Evolutionary conservation across 2,888 invertebrate genomes (phyloP).

Genomic region (Diaphora mendica): DNA sequence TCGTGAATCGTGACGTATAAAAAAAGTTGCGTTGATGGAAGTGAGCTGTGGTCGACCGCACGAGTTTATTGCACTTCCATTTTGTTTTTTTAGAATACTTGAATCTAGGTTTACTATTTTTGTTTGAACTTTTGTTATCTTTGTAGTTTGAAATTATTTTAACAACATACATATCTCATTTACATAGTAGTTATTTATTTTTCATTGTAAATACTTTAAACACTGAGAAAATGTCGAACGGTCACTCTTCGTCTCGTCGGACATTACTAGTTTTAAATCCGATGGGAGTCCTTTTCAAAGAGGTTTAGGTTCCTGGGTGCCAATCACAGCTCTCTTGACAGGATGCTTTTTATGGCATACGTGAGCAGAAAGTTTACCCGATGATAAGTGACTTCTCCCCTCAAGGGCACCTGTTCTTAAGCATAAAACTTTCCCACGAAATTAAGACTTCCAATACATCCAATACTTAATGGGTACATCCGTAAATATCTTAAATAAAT

Average conservation of each 20-base stretch:
- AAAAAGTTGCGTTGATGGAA: slow-evolving; percentile 32
- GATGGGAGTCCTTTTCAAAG: too few species aligned
- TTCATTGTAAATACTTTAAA: background rate
- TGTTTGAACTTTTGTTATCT: slow-evolving; percentile 13
- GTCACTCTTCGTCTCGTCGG: background rate
- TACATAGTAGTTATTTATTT: background rate
- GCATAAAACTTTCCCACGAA: background rate
- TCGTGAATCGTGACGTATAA: slow-evolving; percentile 34
- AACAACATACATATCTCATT: background rate
- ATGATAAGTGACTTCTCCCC: too few species aligned
- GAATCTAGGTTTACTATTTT: slow-evolving; percentile 14
- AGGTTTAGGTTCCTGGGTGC: too few species aligned
- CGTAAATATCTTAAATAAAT: background rate
- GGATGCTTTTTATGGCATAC: too few species aligned
- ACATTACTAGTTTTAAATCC: background rate
- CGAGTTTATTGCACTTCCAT: slow-evolving; percentile 36
- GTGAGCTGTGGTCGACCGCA: slow-evolving; percentile 35
- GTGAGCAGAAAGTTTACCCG: too few species aligned
- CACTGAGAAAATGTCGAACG: background rate
- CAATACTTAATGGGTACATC: too few species aligned
- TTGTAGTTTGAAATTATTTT: slow-evolving; percentile 1
- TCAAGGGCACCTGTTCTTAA: background rate
- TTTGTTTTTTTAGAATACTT: slow-evolving; percentile 13
- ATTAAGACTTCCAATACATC: background rate
- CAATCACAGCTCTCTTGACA: background rate